These are phyloP conservation scores for Hiodon tergisus DNA, from an alignment of 2,113 vertebrate genomes.

Conservation along the genomic window DNA sequence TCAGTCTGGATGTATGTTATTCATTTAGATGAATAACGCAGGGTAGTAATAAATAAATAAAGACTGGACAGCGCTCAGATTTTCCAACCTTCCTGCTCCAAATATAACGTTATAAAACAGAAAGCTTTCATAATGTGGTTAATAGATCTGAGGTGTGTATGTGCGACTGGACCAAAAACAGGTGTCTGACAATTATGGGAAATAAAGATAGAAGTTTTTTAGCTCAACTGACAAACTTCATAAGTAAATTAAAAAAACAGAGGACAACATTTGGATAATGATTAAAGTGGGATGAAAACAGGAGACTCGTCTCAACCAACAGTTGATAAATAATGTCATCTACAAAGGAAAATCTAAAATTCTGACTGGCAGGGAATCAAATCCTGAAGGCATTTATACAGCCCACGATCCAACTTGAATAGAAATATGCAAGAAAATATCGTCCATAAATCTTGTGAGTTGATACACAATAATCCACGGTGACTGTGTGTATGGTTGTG, in stretches of 20 bases:
- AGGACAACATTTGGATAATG: neutral
- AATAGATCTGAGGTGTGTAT: neutral
- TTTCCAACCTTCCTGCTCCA: neutral
- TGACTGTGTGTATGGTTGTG: neutral
- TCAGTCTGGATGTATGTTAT: neutral
- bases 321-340: constrained; percentile 7
- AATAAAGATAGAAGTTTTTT: neutral
- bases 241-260: neutral
- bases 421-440: neutral
- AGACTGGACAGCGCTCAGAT: neutral
- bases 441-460: neutral
- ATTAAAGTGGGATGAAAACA: neutral
- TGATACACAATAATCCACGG: neutral
- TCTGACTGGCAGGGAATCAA: neutral
- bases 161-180: neutral
- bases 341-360: neutral
- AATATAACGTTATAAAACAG: neutral
- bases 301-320: neutral
- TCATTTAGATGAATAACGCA: neutral
- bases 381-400: neutral
- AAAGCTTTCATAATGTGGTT: neutral
- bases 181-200: neutral
- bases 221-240: neutral
- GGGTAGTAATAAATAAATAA: neutral
- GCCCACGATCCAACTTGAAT: neutral